These are phyloP conservation scores for Mimachlamys varia DNA, from an alignment of 2,888 invertebrate species.

Conservation along the genomic window DNA sequence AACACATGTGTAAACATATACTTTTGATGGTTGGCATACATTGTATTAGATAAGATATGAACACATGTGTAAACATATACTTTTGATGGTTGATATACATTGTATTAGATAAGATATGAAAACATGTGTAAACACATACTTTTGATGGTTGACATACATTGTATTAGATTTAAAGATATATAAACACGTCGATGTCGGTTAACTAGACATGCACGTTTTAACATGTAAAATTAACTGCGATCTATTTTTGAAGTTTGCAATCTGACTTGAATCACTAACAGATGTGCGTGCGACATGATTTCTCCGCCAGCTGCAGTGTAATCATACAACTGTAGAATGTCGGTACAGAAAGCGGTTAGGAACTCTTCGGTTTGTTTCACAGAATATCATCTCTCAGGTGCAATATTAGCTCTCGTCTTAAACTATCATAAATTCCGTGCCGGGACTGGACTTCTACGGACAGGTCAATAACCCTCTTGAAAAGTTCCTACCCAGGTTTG, in stretches of 20 bases:
- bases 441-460: background rate
- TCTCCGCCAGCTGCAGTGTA: background rate
- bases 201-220: background rate
- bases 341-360: background rate
- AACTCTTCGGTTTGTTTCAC: background rate
- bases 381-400: background rate
- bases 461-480: too few species aligned
- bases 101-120: too few species aligned
- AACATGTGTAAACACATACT: too few species aligned
- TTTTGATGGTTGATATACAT: too few species aligned
- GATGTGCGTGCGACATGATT: background rate
- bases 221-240: background rate
- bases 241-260: background rate
- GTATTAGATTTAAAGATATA: background rate
- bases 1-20: too few species aligned
- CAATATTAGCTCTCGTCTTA: background rate
- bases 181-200: background rate
- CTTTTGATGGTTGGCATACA: too few species aligned
- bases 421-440: background rate
- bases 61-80: too few species aligned
- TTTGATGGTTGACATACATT: too few species aligned
- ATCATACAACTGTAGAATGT: background rate
- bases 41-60: too few species aligned
- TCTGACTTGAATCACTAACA: background rate
- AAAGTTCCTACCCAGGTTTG: too few species aligned